These are phyloP conservation scores for Drosophila birchii DNA, from an alignment of 2,888 invertebrate genomes.

Conservation along the genomic window DNA sequence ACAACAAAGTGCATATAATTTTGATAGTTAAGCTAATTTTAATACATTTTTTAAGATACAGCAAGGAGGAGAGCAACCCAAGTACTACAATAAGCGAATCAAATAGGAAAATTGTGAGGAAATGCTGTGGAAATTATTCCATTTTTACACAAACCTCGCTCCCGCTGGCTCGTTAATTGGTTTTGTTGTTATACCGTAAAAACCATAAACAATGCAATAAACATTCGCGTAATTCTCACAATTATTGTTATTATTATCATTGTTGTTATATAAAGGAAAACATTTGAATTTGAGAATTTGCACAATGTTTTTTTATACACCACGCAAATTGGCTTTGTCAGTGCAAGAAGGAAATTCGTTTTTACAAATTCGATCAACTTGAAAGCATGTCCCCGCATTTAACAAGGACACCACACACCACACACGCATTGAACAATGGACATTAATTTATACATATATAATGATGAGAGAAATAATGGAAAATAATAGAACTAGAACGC, in stretches of 20 bases:
- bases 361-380: conserved; percentile 43
- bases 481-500: conserved; percentile 79
- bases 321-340: conserved; percentile 47
- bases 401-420: conserved; percentile 17
- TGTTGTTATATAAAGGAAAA: conserved; percentile 62
- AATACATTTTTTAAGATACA: conserved; percentile 62
- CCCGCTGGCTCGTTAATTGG: conserved; percentile 67
- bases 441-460: conserved; percentile 70
- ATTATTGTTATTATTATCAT: conserved; percentile 63
- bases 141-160: conserved; percentile 71
- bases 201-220: conserved; percentile 50
- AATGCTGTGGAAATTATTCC: conserved; percentile 51
- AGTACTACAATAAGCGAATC: conserved; percentile 39
- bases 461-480: conserved; percentile 72
- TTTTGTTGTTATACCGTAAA: conserved; percentile 58
- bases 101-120: conserved; percentile 30
- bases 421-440: conserved; percentile 73
- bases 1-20: conserved; percentile 59
- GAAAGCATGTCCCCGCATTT: conserved; percentile 37
- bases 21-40: conserved; percentile 73
- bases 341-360: conserved; percentile 40
- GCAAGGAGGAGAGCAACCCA: conserved; percentile 34
- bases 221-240: conserved; percentile 48
- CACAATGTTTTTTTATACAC: conserved; percentile 49
- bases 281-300: conserved; percentile 57